These are phyloP conservation scores for Vicugna pacos DNA, from an alignment of 2,113 vertebrate species.

Conservation along the genomic window DNA sequence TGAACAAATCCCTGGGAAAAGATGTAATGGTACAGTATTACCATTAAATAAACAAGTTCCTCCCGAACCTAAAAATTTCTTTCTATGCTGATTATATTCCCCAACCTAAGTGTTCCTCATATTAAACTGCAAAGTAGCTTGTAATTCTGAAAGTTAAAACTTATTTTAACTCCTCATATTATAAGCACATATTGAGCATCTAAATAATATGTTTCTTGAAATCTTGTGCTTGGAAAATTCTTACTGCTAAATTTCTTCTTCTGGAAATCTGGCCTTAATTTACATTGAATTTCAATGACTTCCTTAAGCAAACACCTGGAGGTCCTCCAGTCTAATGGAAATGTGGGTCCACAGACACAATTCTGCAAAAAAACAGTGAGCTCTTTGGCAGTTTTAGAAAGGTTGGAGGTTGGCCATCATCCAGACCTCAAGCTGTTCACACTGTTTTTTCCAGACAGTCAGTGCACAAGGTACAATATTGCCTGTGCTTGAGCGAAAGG, in stretches of 20 bases:
- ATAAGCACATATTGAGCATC: slow-evolving; percentile 40
- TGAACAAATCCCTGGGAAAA: slow-evolving; percentile 20
- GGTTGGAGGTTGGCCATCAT: slow-evolving; percentile 40
- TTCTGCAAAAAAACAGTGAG: slow-evolving; percentile 64
- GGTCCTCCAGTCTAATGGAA: slow-evolving; percentile 69
- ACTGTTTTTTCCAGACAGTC: slow-evolving; percentile 50
- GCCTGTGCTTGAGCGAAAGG: neutral
- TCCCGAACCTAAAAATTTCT: slow-evolving; percentile 7
- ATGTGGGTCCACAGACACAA: slow-evolving; percentile 64
- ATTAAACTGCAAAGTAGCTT: slow-evolving; percentile 40
- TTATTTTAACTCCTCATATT: slow-evolving; percentile 22
- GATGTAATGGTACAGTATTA: neutral
- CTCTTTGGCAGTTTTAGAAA: slow-evolving; percentile 61
- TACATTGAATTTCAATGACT: slow-evolving; percentile 79
- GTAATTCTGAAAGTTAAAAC: slow-evolving; percentile 47
- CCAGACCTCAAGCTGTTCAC: slow-evolving; percentile 59
- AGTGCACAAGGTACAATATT: neutral
- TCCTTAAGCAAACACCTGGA: slow-evolving; percentile 80
- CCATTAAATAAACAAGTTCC: slow-evolving; percentile 1
- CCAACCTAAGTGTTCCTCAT: neutral
- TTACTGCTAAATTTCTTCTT: slow-evolving; percentile 57
- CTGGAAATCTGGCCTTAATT: slow-evolving; percentile 72
- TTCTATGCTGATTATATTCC: neutral
- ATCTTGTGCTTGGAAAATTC: slow-evolving; percentile 62
- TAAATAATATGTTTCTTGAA: slow-evolving; percentile 51